Evolutionary conservation across 2,113 vertebrate genomes (phyloP).

Genomic region (Lates calcarifer): DNA sequence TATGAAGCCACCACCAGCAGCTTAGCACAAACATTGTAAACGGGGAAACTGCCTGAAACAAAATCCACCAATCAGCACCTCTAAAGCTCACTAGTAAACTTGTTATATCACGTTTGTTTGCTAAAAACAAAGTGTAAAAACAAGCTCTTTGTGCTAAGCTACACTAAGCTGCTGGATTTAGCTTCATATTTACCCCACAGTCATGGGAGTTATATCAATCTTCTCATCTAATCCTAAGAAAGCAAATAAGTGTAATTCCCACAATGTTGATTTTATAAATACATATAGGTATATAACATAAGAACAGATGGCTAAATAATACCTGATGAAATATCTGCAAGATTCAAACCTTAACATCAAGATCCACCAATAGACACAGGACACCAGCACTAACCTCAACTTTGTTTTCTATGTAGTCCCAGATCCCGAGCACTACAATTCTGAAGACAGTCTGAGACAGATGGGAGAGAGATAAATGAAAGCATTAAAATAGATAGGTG

Average conservation of each 20-base stretch:
- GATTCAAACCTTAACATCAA: not conserved
- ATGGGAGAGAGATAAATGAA: conserved; percentile 63
- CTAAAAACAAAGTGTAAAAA: too few relatives aligned
- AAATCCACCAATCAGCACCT: too few relatives aligned
- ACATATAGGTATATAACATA: not conserved
- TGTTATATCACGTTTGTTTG: too few relatives aligned
- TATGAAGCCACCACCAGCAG: not conserved
- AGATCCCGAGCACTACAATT: conserved; percentile 97
- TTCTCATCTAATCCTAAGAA: too few relatives aligned
- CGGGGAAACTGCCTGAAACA: too few relatives aligned
- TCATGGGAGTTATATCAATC: too few relatives aligned
- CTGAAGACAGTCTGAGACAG: conserved; percentile 92
- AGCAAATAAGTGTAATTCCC: too few relatives aligned
- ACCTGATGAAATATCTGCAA: not conserved
- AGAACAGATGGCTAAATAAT: not conserved
- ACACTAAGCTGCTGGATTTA: not conserved
- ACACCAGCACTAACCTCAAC: conserved; percentile 90
- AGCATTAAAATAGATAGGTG: conserved; percentile 51
- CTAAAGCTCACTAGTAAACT: too few relatives aligned
- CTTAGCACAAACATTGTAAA: too few relatives aligned
- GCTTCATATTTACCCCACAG: too few relatives aligned
- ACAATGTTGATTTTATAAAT: too few relatives aligned
- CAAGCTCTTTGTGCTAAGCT: too few relatives aligned
- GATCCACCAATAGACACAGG: not conserved
- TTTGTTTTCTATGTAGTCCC: conserved; percentile 99